Evolutionary conservation across 2,113 vertebrate species (phyloP).

Genomic region (Peromyscus californicus): DNA sequence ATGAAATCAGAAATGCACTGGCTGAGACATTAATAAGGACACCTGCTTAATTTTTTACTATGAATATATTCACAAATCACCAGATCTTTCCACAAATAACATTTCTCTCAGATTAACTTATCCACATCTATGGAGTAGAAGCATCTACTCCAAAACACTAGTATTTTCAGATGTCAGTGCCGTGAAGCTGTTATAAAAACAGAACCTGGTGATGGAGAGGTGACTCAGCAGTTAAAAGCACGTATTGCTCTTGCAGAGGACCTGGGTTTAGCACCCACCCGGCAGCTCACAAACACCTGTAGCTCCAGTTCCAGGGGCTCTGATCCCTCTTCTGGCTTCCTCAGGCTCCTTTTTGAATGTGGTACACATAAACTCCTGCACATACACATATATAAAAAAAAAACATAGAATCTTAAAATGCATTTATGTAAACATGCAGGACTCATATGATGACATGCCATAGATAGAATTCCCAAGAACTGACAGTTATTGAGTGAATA

Average conservation of each 20-base stretch:
- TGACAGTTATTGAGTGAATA: neutral
- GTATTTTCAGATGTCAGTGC: constrained; percentile 13
- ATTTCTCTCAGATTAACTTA: constrained; percentile 24
- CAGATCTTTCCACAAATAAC: neutral
- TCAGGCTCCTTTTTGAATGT: neutral
- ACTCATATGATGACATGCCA: neutral
- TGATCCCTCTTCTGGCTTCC: neutral
- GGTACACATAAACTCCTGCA: neutral
- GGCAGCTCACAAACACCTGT: neutral
- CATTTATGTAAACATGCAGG: neutral
- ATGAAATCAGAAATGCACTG: neutral
- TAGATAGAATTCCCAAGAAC: neutral
- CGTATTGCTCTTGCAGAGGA: neutral
- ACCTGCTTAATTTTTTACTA: neutral
- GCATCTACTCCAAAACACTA: constrained; percentile 12
- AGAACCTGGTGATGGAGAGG: neutral
- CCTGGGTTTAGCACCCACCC: neutral
- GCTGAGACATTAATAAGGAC: neutral
- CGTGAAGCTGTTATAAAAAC: neutral
- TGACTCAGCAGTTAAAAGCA: neutral
- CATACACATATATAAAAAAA: neutral
- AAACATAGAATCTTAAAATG: constrained; percentile 6
- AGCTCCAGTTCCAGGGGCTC: neutral
- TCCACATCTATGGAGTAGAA: constrained; percentile 2
- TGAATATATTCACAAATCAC: neutral